Base-by-base conservation (phyloP, 2,888 invertebrate genomes). In the Synanthedon formicaeformis region DNA sequence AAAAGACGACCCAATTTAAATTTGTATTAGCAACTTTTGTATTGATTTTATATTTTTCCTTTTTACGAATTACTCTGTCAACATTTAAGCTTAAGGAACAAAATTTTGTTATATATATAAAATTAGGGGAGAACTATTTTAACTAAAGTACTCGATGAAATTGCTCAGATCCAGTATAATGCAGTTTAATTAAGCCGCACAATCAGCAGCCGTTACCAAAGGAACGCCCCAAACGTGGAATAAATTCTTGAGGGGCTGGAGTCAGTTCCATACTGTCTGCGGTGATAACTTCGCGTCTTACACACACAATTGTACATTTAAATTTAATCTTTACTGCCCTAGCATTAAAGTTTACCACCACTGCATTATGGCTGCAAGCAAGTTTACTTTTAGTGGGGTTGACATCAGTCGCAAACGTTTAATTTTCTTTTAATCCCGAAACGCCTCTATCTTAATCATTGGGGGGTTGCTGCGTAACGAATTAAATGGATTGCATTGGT, bases 341-440 rank as follows among this genome's bases (percentile, higher is more conserved):
- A 40, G 3, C 0, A 48, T 58, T 71, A 77, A 62, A 58, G 54
- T 40, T 49, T 52, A 50, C 13, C 5, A 10, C 1, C 40, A 2
- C 2, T 23, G 60, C 51, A 56, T 3, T 2, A 4, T 48, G 4
- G 52, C 23, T 10, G 48, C 59, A 59, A 57, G 53, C 58, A 58
- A 58, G 55, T 64, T 63, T 66, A 60, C 59, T 58, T 64, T 68
- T 67, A 67, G 71, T 78, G 71, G 83, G 76, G 76, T 77, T 81
- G 81, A 78, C 79, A 81, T 75, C 72, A 70, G 70, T 74, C 73
- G 73, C 71, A 69, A 75, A 73, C 80, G 78, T 84, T 85, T 85
- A 85, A 85, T 85, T 87, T 85, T 86, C 85, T 85, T 86, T 85
- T 87, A 85, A 87, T 85, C 84, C 82, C 76, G 69, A 50, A 78